Conservation (phyloP, 2,797 vertebrate species). For the Allobates femoralis region DNA sequence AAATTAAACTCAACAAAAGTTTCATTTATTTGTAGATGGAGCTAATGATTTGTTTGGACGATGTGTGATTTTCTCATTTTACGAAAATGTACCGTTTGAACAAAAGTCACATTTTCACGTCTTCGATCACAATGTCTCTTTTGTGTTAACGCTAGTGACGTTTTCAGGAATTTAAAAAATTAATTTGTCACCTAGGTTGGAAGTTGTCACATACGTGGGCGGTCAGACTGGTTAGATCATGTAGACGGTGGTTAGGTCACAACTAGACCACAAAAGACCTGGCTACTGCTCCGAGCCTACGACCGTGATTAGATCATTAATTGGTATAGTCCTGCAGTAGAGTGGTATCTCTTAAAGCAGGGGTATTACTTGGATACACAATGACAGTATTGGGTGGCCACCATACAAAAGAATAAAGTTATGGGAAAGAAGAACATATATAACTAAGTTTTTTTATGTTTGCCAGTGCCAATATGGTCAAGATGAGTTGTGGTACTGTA, state of each 20-base stretch:
- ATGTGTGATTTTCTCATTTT: slow-evolving; percentile 19
- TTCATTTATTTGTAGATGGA: slow-evolving; percentile 50
- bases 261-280: neutral
- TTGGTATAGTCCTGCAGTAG: neutral
- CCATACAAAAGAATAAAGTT: no score
- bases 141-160: neutral
- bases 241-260: neutral
- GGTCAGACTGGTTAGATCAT: neutral
- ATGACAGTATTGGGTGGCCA: no score
- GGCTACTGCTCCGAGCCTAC: neutral
- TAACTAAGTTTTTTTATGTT: no score
- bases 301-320: neutral
- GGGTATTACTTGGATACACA: no score
- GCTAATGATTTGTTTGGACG: slow-evolving; percentile 54
- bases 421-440: no score
- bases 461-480: no score
- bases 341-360: no score
- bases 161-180: neutral
- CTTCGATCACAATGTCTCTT: neutral
- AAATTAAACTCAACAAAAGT: slow-evolving; percentile 36
- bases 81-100: neutral
- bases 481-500: no score
- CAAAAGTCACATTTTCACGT: neutral
- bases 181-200: neutral
- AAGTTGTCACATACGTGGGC: neutral